Conservation (phyloP, 2,888 invertebrate species). For the Copidosoma aretas region DNA sequence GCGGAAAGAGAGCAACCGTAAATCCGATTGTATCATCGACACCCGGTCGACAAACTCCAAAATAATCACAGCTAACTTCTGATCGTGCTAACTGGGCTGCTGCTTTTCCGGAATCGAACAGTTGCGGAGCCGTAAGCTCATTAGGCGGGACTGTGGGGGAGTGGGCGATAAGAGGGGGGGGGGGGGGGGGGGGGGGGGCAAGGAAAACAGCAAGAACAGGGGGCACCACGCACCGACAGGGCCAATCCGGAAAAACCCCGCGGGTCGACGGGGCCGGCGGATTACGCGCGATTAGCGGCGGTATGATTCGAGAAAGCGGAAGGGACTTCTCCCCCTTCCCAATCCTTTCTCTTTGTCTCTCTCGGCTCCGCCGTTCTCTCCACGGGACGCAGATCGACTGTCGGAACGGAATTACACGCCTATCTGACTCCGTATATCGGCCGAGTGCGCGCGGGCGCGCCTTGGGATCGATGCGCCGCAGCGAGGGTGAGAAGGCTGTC, state of each 20-base stretch:
- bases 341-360: background rate
- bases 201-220: no score
- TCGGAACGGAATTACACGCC: conserved; percentile 35
- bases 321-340: conserved; percentile 15
- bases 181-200: background rate
- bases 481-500: background rate
- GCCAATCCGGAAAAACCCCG: conserved; percentile 26
- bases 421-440: conserved; percentile 27
- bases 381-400: conserved; percentile 25
- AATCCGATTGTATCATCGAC: background rate
- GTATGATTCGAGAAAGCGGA: conserved; percentile 32
- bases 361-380: background rate
- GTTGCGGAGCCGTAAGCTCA: conserved; percentile 18
- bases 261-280: conserved; percentile 16
- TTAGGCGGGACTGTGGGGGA: conserved; percentile 6
- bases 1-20: no score
- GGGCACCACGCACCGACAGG: background rate
- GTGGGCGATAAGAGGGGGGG: background rate
- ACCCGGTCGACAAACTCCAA: no score
- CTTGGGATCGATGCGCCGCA: conserved; percentile 31
- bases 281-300: conserved; percentile 35
- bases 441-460: conserved; percentile 2
- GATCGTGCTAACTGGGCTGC: no score
- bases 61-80: conserved; percentile 6
- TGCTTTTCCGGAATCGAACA: background rate